Evolutionary conservation across 2,113 vertebrate genomes (phyloP).

Genomic region (Phocoena phocoena): DNA sequence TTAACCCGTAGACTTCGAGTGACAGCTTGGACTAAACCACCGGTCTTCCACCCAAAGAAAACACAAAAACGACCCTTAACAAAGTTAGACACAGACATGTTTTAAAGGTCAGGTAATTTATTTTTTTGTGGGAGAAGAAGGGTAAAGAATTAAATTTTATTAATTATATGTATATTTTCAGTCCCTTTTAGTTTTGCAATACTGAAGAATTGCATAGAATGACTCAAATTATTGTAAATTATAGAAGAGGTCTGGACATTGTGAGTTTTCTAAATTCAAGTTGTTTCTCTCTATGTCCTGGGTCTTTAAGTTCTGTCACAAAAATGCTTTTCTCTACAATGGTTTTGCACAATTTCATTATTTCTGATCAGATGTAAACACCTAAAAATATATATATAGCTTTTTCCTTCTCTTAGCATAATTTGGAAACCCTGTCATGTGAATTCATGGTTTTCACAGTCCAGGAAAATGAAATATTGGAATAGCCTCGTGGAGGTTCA

Average conservation of each 20-base stretch:
- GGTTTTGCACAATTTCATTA: constrained; percentile 33
- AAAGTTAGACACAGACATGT: constrained; percentile 67
- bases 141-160: constrained; percentile 60
- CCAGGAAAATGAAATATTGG: not conserved
- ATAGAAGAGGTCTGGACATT: not conserved
- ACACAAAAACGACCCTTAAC: constrained; percentile 72
- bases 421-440: constrained; percentile 49
- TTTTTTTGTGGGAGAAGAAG: constrained; percentile 61
- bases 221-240: not conserved
- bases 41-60: constrained; percentile 71
- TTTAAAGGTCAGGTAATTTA: constrained; percentile 75
- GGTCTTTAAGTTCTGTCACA: constrained; percentile 39
- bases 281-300: constrained; percentile 51
- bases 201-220: not conserved
- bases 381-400: not conserved
- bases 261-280: constrained; percentile 47
- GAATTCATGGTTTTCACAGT: not conserved
- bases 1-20: constrained; percentile 78
- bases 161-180: constrained; percentile 71
- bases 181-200: constrained; percentile 57
- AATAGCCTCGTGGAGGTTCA: not conserved
- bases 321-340: constrained; percentile 26
- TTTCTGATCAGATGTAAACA: constrained; percentile 55
- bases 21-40: constrained; percentile 76
- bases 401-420: constrained; percentile 30